A percentile compares a stretch with the other conserved stretches of the same genome.
Conservation (phyloP, 2,888 invertebrate genomes). For the Barypeithes pellucidus region DNA sequence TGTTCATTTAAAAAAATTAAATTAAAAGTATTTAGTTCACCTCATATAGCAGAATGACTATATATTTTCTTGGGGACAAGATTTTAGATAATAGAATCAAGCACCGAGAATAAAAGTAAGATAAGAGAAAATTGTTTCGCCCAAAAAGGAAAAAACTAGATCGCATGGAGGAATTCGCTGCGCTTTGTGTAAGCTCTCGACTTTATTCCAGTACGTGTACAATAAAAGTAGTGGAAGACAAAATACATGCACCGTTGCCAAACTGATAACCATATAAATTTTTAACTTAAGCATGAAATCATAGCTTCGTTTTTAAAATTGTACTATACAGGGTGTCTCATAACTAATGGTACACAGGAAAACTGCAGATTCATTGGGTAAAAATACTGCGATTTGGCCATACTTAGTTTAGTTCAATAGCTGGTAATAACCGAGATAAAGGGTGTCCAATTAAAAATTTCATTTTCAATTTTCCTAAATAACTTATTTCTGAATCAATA, state of each 20-base stretch:
- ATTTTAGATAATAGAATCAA: conserved; percentile 41
- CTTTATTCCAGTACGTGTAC: conserved; percentile 32
- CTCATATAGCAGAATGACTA: background rate
- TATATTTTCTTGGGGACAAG: conserved; percentile 2
- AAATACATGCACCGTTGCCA: conserved; percentile 17
- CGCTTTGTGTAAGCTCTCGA: conserved; percentile 37
- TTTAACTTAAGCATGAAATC: no score
- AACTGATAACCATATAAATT: conserved; percentile 1
- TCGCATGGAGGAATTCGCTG: conserved; percentile 36
- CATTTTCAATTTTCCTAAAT: no score
- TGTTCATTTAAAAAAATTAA: background rate
- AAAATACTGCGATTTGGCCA: no score
- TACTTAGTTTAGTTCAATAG: no score
- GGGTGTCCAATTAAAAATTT: no score
- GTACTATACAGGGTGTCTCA: no score
- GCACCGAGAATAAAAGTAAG: conserved; percentile 45
- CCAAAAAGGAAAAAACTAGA: conserved; percentile 32
- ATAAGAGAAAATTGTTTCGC: conserved; percentile 48
- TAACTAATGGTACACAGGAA: no score
- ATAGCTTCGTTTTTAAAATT: no score
- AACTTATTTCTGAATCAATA: no score
- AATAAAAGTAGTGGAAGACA: conserved; percentile 24
- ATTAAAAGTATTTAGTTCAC: no score
- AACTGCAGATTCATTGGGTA: no score
- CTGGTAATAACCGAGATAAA: no score